phyloP scores from a whole-genome alignment of 2,113 vertebrate genomes.

The Pseudopipra pipra region DNA sequence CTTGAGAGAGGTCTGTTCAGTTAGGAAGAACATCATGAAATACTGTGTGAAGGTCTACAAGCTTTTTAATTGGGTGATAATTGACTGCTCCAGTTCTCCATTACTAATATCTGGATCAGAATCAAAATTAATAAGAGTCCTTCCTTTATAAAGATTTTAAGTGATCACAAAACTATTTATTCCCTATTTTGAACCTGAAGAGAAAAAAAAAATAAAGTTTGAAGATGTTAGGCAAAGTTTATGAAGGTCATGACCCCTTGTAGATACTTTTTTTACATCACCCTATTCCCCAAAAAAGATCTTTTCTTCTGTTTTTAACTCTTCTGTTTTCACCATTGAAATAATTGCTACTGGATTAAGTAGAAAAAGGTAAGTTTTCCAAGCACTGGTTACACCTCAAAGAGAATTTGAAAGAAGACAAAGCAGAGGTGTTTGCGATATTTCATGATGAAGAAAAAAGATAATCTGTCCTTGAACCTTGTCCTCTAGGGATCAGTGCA shows the following conservation, averaged over 20 bases:
- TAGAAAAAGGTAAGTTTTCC: not conserved
- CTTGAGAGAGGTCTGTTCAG: not conserved
- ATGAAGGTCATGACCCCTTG: not conserved
- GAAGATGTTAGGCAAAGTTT: not conserved
- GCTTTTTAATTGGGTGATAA: conserved; percentile 35
- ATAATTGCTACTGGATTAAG: not conserved
- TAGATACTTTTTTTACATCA: not conserved
- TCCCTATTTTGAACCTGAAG: not conserved
- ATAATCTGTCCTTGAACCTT: conserved; percentile 29
- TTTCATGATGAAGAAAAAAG: not conserved
- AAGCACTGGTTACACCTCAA: not conserved
- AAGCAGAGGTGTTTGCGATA: not conserved
- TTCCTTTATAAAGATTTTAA: not conserved
- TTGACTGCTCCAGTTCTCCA: not conserved
- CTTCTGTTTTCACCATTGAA: not conserved
- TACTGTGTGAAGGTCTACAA: not conserved
- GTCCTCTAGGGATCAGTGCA: conserved; percentile 28
- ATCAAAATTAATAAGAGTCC: not conserved
- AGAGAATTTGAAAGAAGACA: not conserved
- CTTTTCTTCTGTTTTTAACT: not conserved
- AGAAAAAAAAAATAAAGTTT: not conserved
- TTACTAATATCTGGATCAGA: conserved; percentile 5
- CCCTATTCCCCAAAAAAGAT: not conserved
- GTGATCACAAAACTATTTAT: not conserved
- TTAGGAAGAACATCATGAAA: not conserved